A percentile compares a stretch with the other conserved stretches of the same genome.
Evolutionary conservation across 2,113 vertebrate genomes (phyloP).

Genomic region (Lycaon pictus): DNA sequence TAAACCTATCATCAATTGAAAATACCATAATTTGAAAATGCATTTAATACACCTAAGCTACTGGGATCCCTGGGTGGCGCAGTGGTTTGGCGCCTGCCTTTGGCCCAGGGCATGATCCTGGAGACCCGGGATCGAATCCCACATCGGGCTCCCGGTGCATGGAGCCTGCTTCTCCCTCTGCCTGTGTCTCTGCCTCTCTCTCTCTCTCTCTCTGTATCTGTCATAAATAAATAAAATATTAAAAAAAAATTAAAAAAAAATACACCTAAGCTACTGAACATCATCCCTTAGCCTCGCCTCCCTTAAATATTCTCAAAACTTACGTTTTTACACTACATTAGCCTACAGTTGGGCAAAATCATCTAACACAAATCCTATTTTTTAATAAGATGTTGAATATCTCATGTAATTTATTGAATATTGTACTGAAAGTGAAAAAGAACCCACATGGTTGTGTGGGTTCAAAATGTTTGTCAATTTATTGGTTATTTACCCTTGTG

Average conservation of each 20-base stretch:
- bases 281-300: neutral
- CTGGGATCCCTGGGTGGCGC: too few species aligned
- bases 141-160: too few species aligned
- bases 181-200: too few species aligned
- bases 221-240: too few species aligned
- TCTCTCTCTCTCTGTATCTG: too few species aligned
- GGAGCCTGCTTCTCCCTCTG: too few species aligned
- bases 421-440: neutral
- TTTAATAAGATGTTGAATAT: neutral
- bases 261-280: neutral
- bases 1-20: neutral
- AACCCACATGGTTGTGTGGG: neutral
- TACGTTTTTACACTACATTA: too few species aligned
- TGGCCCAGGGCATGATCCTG: too few species aligned
- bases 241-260: too few species aligned
- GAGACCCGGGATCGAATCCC: too few species aligned
- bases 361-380: neutral
- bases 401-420: neutral
- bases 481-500: neutral
- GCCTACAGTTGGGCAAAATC: neutral
- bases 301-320: neutral
- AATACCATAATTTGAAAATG: neutral
- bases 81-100: too few species aligned
- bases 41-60: neutral
- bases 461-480: neutral